Base-by-base conservation (phyloP, 2,888 invertebrate genomes). In the Melinaea menophilus region DNA sequence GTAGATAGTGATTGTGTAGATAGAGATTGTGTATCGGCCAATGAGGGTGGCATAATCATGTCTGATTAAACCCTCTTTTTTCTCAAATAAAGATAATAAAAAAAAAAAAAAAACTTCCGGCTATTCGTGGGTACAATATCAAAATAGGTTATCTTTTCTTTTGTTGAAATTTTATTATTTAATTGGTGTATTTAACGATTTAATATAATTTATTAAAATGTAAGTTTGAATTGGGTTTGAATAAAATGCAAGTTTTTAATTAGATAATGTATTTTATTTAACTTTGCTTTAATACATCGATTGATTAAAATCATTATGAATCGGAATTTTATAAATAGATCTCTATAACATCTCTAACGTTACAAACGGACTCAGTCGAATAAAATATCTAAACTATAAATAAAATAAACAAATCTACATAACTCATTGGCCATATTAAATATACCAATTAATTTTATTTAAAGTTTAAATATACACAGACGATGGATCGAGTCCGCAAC, bases 251-350 rank as follows among this genome's bases (percentile, higher is more conserved):
- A 55, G 47, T 45, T 48, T 13, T 31, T 12, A 57, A 58, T 22
- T 61, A 61, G 59, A 57, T 66, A 64, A 60, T 55, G 62, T 67
- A 58, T 59, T 57, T 67, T 62, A 55, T 66, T 61, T 61, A 51
- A 57, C 37, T 62, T 55, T 60, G 61, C 63, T 66, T 65, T 69
- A 69, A 68, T 69, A 68, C 69, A 68, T 35, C 51, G 51, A 64
- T 63, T 58, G 55, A 61, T 66, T 61, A 70, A 66, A 66, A 69
- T 57, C 60, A 64, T 58, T 45, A 60, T 60, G 55, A 59, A 59
- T 55, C 41, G 56, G 61, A 57, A 57, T 56, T 22, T 56, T 67
- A 67, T 70, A 70, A 70, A 68, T 70, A 70, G 62, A 55, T 55
- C 48, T 51, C 22, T 45, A 57, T 61, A 59, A 61, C 62, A 67